Conservation (phyloP, 2,113 vertebrate species). For the Danio rerio region GRCz12tu NC_133199.1:10424501-10425000, state of each 20-base stretch:
- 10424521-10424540: too few species aligned
- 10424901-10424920: conserved; percentile 97
- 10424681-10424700: neutral
- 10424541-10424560: too few species aligned
- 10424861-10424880: conserved; percentile 89
- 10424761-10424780: conserved; percentile 70
- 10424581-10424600: neutral
- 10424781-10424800: conserved; percentile 78
- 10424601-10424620: neutral
- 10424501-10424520: too few species aligned
- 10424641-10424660: neutral
- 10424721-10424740: conserved; percentile 46
- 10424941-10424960: conserved; percentile 98
- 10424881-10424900: conserved; percentile 95
- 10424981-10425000: conserved; percentile 91
- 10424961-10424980: conserved; percentile 96
- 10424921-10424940: conserved; percentile 99
- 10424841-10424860: conserved; percentile 78
- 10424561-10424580: neutral
- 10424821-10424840: conserved; percentile 93
- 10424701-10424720: neutral
- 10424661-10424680: neutral
- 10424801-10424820: conserved; percentile 90
- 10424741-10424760: conserved; percentile 68
- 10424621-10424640: neutral